Base-by-base conservation (phyloP, 2,113 vertebrate genomes). In the Lepus americanus region DNA sequence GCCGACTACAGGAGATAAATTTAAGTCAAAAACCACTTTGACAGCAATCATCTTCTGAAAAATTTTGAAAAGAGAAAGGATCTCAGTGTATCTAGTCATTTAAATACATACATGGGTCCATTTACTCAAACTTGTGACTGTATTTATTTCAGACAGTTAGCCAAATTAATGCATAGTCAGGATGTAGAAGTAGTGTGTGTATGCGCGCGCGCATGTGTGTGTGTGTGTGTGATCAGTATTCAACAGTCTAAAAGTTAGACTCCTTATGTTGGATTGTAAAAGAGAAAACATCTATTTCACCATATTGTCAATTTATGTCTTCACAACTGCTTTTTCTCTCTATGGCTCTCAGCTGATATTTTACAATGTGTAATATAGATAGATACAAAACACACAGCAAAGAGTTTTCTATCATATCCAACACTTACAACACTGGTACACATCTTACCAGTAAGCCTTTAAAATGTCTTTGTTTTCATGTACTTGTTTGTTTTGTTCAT, bases 381-480 rank as follows among this genome's bases (percentile, higher is more conserved):
- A 25, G 86, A 80, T 89, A 25, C 39, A 96, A 85, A 84, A 97
- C 93, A 89, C 97, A 97, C 96, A 96, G 95, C 97, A 95, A 96
- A 92, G 92, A 92, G 25, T 64, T 96, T 94, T 92, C 96, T 96
- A 49, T 97, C 96, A 95, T 95, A 72, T 94, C 81, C 76, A 86
- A 73, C 33, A 9, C 82, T 81, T 97, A 96, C 91, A 96, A 97
- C 94, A 95, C 95, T 98, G 97, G 98, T 97, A 96, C 97, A 96
- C 90, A 96, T 98, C 96, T 97, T 98, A 97, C 97, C 97, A 98
- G 96, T 92, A 97, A 95, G 95, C 93, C 90, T 98, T 95, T 94
- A 97, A 95, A 90, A 93, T 90, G 78, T 10, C 1, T 87, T 78
- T 59, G 44, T 66, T 86, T 96, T 95, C 17, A 31, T 90, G 97